A percentile compares a stretch with the other conserved stretches of the same genome.
Evolutionary conservation across 2,888 invertebrate species (phyloP).

Genomic region (Corythucha ciliata): DNA sequence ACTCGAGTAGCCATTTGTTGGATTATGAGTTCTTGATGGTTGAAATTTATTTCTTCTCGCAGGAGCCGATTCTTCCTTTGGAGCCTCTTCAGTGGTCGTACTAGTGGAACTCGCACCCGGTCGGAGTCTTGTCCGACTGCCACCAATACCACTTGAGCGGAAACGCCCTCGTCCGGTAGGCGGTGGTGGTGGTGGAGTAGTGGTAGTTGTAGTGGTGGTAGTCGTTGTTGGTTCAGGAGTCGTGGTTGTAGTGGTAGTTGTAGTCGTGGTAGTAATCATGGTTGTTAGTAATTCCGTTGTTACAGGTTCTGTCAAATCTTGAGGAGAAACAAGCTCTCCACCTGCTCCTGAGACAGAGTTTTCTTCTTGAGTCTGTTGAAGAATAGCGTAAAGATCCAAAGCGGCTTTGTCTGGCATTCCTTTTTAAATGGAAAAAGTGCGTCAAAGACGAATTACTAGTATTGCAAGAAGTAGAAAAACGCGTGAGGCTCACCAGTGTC

Average conservation of each 20-base stretch:
- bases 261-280: constrained; percentile 44
- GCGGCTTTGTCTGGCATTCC: constrained; percentile 61
- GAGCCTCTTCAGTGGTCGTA: constrained; percentile 12
- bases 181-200: constrained; percentile 23
- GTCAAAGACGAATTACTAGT: not conserved
- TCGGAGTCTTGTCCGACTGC: constrained; percentile 23
- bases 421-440: constrained; percentile 11
- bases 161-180: constrained; percentile 27
- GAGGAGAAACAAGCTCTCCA: constrained; percentile 23
- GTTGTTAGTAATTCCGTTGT: constrained; percentile 47
- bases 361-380: constrained; percentile 52
- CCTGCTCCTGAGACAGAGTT: constrained; percentile 37
- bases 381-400: constrained; percentile 69
- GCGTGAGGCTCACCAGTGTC: constrained; percentile 14
- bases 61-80: constrained; percentile 13
- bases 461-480: not conserved
- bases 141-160: constrained; percentile 16
- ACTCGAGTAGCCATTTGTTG: too few species aligned
- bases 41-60: constrained; percentile 5
- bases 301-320: constrained; percentile 27
- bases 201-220: constrained; percentile 24
- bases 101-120: constrained; percentile 25
- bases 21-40: too few species aligned
- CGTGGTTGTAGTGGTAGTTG: constrained; percentile 38
- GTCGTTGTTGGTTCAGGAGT: constrained; percentile 29